A percentile compares a stretch with the other conserved stretches of the same genome.
phyloP scores from a whole-genome alignment of 1,140 invertebrate species.

The Uloborus diversus region DNA sequence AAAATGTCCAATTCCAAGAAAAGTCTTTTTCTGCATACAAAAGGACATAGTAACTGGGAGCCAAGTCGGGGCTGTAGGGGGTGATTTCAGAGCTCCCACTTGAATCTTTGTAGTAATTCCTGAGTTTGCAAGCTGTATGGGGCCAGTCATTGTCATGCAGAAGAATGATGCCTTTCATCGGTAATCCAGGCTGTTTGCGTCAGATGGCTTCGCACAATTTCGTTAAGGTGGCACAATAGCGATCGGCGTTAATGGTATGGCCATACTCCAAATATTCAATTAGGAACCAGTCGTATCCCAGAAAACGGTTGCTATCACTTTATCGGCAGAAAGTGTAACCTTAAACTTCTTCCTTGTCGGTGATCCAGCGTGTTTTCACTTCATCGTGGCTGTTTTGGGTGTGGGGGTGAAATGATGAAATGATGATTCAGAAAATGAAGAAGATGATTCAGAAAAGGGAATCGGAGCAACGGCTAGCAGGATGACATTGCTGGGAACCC shows the following conservation, averaged over 20 bases:
- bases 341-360: not conserved
- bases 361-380: not conserved
- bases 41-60: conserved; percentile 2
- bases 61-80: not conserved
- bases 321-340: conserved; percentile 8
- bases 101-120: too few relatives aligned
- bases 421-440: too few relatives aligned
- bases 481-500: too few relatives aligned
- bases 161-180: too few relatives aligned
- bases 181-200: conserved; percentile 49
- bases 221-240: not conserved
- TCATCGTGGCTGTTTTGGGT: not conserved
- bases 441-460: too few relatives aligned
- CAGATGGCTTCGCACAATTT: not conserved
- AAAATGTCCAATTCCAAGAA: too few relatives aligned
- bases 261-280: conserved; percentile 2
- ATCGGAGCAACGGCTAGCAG: too few relatives aligned
- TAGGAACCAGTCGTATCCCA: not conserved
- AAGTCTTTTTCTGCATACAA: too few relatives aligned
- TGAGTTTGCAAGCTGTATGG: conserved; percentile 57
- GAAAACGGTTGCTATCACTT: not conserved
- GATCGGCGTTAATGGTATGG: not conserved
- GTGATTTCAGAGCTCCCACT: not conserved
- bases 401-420: conserved; percentile 5
- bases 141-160: conserved; percentile 64